Percentiles rank a stretch among this genome's conserved stretches.
These are phyloP conservation scores for Bettongia penicillata DNA, from an alignment of 2,113 vertebrate genomes.

Conservation along the genomic window DNA sequence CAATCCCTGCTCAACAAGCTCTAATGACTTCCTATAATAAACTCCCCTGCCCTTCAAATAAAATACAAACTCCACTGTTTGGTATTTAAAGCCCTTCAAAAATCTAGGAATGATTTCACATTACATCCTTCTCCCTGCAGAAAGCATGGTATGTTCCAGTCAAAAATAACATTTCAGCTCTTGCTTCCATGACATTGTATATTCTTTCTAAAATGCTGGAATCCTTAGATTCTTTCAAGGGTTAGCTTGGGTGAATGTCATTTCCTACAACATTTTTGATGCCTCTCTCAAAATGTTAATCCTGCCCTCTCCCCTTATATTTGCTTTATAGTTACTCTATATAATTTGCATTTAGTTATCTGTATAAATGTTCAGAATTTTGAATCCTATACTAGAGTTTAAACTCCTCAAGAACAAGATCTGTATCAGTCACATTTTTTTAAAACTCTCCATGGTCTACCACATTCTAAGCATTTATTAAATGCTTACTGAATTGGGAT, in stretches of 20 bases:
- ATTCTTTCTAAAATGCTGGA: neutral
- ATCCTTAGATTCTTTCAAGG: neutral
- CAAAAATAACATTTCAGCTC: neutral
- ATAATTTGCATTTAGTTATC: neutral
- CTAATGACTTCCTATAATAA: neutral
- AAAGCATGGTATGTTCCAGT: neutral
- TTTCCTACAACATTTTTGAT: neutral
- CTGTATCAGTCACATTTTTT: neutral
- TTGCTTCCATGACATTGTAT: neutral
- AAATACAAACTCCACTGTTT: neutral
- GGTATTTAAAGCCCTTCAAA: neutral
- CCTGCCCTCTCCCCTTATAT: neutral
- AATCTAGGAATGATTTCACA: neutral
- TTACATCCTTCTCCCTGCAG: neutral
- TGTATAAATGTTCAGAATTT: neutral
- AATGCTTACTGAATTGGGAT: neutral
- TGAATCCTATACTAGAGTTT: neutral
- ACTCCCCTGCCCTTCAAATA: neutral
- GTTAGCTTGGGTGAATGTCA: neutral
- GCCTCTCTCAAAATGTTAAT: neutral
- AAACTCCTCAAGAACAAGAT: neutral
- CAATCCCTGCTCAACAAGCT: neutral
- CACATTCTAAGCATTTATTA: neutral
- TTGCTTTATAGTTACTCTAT: neutral
- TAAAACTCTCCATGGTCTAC: neutral